These are phyloP conservation scores for Syncerus caffer DNA, from an alignment of 2,797 vertebrate genomes.

Conservation along the genomic window DNA sequence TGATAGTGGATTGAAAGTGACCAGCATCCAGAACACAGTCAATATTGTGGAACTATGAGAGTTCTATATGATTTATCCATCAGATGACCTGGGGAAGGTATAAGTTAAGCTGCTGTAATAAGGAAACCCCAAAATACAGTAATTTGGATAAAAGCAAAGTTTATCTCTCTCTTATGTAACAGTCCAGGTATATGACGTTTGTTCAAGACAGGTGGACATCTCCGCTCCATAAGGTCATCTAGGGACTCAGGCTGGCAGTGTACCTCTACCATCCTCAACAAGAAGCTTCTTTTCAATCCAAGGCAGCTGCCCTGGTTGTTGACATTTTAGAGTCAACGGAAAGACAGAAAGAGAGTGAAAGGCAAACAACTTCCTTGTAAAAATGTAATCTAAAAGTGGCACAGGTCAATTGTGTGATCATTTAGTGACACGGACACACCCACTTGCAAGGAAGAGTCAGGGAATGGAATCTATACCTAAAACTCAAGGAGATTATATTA, in stretches of 20 bases:
- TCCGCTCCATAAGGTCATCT: background rate
- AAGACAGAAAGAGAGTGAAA: background rate
- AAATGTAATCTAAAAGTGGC: background rate
- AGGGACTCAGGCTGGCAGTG: background rate
- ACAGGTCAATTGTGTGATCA: background rate
- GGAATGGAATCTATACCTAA: background rate
- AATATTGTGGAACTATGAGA: background rate
- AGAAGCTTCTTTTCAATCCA: background rate
- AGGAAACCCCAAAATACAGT: background rate
- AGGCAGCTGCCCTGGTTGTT: background rate
- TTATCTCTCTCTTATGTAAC: background rate
- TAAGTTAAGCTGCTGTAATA: background rate
- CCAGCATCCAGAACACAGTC: background rate
- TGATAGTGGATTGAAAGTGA: slow-evolving; percentile 23
- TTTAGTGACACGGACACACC: background rate
- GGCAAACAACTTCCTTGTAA: background rate
- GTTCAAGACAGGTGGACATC: background rate
- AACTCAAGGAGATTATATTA: background rate
- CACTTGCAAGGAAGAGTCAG: background rate
- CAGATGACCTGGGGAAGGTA: background rate
- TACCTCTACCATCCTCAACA: background rate
- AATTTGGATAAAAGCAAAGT: background rate
- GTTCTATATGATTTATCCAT: background rate
- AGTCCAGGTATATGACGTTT: background rate
- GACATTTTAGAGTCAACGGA: background rate